Evolutionary conservation across 1,140 invertebrate species (phyloP), one percentile per base, ranked within the genome.

Genomic region (Apis cerana): DNA sequence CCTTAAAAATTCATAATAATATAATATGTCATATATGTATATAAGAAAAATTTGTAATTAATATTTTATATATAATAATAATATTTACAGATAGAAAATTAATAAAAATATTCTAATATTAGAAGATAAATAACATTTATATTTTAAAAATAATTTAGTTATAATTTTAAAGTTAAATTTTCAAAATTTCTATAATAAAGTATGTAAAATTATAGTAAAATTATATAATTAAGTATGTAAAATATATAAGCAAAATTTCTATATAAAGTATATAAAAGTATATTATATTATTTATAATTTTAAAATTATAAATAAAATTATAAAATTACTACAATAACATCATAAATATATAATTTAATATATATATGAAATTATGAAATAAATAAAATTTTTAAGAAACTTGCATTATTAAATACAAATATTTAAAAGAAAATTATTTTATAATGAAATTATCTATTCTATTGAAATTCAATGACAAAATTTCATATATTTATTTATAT

Each of bases 81-180:
- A 74, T 81, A 81, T 75, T 81, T 81, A 81, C 70, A 81, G 27
- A 2, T 50, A 21, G 21, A 21, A 43, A 59, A 52, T 43, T 71
- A 48, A 59, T 48, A 10, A 15, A 74, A 43, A 59, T 33, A 52
- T 1, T 21, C 13, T 69, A 7, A 69, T 17, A 69, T 23, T 15
- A n/a, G n/a, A 52, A 23, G 0, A 8, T 13, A 58, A 56, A 50
- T 27, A 10, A 52, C 11, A 48, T 50, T 70, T 33, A 65, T 69
- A 19, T 58, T n/a, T 68, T 15, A 15, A 12, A 54, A 61, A 68
- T 65, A 33, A 23, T 69, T n/a, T 69, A 58, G 56, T 58, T n/a
- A 13, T 12, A 1, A 71, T 21, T 71, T 56, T n/a, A 19, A 1
- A 69, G 50, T 69, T 50, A 69, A 48, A n/a, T n/a, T 69, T 69